Evolutionary conservation across 1,140 invertebrate genomes (phyloP), one percentile per base, ranked within the genome.

Genomic region (Danaus plexippus): DNA sequence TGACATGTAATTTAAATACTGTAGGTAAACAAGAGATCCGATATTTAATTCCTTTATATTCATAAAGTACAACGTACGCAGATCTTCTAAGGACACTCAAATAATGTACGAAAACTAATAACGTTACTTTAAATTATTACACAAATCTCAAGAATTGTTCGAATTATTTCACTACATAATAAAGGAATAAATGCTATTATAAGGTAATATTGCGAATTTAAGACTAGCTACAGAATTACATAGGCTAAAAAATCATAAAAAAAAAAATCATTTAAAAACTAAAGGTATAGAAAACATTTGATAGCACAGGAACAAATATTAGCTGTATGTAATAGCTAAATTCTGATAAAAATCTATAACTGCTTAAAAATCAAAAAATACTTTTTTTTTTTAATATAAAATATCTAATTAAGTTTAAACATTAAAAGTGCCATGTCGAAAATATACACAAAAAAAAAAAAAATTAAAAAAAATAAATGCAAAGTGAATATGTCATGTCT

Each of bases 1-100:
- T 83, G 75, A 83, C 75, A 75, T 85, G 77, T 85, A 85, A 80
- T 83, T 83, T 77, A 79, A 85, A 85, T 83, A 83, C 78, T 85
- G 80, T 80, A 83, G 59, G 59, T 61, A 61, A 83, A 85, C 80
- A 80, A 85, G 82, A 85, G 82, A 83, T 85, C 82, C 73, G 66
- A 77, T 70, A 77, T 74, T 72, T 60, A 77, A 75, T 74, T 74
- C 71, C 67, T 77, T 78, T 65, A 66, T 52, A 67, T 75, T 70
- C 68, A 66, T 72, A 66, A 66, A 44, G 64, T 72, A 76, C 64
- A 69, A 75, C 66, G 64, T 77, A 74, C 67, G 70, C 67, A 67
- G 49, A 64, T 54, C 32, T 59, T 49, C 47, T 56, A 47, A 44
- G 13, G 41, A 60, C 48, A 45, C 43, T 48, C 45, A 51, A 60